These are phyloP conservation scores for Phymanthus crucifer DNA, from an alignment of 92 coral and sea anemone genomes.

Conservation along the genomic window DNA sequence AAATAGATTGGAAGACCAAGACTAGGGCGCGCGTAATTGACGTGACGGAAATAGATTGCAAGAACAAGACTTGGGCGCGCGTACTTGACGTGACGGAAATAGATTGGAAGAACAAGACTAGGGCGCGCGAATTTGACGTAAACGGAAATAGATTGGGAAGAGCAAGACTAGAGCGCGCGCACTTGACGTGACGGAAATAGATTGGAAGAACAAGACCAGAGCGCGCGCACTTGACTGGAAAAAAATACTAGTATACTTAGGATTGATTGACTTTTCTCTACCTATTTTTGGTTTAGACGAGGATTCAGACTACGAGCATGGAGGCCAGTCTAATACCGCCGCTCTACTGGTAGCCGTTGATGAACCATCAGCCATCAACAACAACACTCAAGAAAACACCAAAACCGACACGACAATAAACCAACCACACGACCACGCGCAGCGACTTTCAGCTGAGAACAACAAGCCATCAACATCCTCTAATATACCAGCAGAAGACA, in stretches of 20 bases:
- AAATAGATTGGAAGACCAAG: not conserved
- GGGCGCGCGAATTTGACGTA: no score
- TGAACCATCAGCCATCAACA: not conserved
- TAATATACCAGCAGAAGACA: not conserved
- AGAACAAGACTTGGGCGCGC: no score
- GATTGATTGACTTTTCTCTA: no score
- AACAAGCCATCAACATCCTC: not conserved
- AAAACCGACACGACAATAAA: not conserved
- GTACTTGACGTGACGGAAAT: not conserved
- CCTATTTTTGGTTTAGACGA: not conserved
- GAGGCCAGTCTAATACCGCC: constrained; percentile 1
- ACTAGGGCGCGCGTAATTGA: no score
- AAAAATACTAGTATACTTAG: no score
- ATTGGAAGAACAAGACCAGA: not conserved
- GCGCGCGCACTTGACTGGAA: no score
- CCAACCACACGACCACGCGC: not conserved
- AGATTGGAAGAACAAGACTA: no score
- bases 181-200: not conserved
- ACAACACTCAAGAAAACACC: not conserved
- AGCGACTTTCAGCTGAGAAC: not conserved
- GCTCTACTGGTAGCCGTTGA: constrained; percentile 9
- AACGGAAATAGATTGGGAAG: no score
- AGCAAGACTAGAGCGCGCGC: not conserved
- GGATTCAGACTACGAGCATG: not conserved
- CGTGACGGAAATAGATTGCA: no score